Conservation (phyloP, 2,113 vertebrate genomes). For the Candoia aspera region DNA sequence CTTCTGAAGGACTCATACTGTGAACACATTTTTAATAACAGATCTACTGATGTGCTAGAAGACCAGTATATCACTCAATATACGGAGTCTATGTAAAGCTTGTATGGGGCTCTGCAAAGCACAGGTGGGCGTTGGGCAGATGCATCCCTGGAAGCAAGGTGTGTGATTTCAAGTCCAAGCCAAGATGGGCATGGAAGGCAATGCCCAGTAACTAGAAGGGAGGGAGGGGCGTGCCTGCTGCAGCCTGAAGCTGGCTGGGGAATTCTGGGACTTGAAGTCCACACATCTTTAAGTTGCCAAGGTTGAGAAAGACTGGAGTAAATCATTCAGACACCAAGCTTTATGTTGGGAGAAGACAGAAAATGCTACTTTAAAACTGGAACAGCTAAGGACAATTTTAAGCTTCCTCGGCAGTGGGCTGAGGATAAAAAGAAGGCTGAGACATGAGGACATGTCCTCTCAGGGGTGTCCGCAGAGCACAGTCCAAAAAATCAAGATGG, state of each 20-base stretch:
- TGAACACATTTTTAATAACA: background rate
- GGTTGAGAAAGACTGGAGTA: no score
- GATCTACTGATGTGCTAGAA: background rate
- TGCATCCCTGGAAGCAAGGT: background rate
- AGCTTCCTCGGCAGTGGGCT: background rate
- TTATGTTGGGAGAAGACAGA: background rate
- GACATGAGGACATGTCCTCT: background rate
- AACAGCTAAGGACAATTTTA: background rate
- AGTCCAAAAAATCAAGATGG: no score
- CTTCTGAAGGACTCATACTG: background rate
- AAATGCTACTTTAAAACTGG: background rate
- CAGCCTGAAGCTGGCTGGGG: background rate
- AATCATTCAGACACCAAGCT: background rate
- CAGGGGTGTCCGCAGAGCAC: background rate
- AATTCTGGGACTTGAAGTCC: no score
- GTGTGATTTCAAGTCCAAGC: background rate
- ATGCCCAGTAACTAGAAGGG: background rate
- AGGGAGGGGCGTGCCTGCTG: background rate
- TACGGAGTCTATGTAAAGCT: background rate
- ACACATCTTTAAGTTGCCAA: no score
- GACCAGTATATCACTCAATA: background rate
- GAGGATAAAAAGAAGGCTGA: background rate
- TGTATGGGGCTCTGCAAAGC: background rate
- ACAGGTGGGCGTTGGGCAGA: background rate
- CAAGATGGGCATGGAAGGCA: background rate